These are phyloP conservation scores for Clupea harengus DNA, from an alignment of 2,113 vertebrate genomes.

Conservation along the genomic window DNA sequence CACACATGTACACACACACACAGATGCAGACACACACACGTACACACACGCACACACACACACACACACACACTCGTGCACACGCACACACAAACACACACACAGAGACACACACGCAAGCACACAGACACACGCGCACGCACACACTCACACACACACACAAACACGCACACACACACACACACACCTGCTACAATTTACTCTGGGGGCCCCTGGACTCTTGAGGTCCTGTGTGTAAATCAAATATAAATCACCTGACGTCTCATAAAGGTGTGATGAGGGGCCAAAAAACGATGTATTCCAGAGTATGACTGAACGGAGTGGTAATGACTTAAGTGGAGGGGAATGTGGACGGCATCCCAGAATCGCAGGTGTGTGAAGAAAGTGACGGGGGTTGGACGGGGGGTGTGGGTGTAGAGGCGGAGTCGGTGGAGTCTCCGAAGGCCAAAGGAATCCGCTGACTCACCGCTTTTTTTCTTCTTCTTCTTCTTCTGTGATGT, in stretches of 20 bases:
- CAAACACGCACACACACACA: neutral
- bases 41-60: neutral
- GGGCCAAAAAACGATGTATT: neutral
- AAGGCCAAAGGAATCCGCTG: slow-evolving; percentile 20
- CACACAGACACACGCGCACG: neutral
- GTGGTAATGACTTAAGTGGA: slow-evolving; percentile 32
- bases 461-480: slow-evolving; percentile 4
- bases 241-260: neutral
- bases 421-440: neutral
- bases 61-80: neutral
- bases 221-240: neutral
- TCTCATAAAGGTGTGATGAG: neutral
- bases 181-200: neutral
- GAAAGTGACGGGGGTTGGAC: neutral
- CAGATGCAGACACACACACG: neutral
- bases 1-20: too few species aligned
- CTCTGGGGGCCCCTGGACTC: neutral
- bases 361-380: slow-evolving; percentile 33
- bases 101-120: neutral
- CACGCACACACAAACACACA: too few species aligned
- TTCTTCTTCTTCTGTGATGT: neutral
- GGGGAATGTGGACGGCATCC: slow-evolving; percentile 17
- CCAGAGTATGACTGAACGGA: neutral
- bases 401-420: neutral
- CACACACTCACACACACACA: neutral